These are phyloP conservation scores for Telenomus remus DNA, from an alignment of 1,140 invertebrate species.

Conservation along the genomic window DNA sequence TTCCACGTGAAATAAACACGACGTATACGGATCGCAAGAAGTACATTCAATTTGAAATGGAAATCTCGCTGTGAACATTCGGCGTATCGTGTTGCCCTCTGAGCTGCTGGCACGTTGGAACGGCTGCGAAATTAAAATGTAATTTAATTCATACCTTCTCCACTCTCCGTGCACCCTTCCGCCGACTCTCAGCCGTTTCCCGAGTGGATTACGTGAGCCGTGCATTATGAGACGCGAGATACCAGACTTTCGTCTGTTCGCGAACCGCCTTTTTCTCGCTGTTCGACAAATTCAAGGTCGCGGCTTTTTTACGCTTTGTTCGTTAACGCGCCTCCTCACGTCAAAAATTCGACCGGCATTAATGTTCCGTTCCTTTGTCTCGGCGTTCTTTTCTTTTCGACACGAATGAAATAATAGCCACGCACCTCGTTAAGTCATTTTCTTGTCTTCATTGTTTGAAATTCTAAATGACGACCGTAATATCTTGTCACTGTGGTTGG, in stretches of 20 bases:
- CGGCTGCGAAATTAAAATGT: slow-evolving; percentile 73
- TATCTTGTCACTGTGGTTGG: no score
- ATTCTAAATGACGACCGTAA: no score
- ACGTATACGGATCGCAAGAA: slow-evolving; percentile 62
- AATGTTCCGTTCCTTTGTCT: slow-evolving; percentile 4
- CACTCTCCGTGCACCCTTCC: slow-evolving; percentile 40
- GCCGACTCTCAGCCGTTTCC: slow-evolving; percentile 46
- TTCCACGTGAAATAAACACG: slow-evolving; percentile 42
- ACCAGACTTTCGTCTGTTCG: slow-evolving; percentile 38
- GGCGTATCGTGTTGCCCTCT: slow-evolving; percentile 61
- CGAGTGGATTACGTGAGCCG: slow-evolving; percentile 60
- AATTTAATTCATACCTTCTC: slow-evolving; percentile 69
- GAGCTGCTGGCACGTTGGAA: slow-evolving; percentile 57
- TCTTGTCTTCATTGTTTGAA: no score
- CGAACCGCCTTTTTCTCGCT: slow-evolving; percentile 35
- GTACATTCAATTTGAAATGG: slow-evolving; percentile 72
- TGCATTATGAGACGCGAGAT: slow-evolving; percentile 52
- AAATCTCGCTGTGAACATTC: slow-evolving; percentile 69
- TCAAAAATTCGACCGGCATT: slow-evolving; percentile 22
- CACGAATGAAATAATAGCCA: slow-evolving; percentile 11
- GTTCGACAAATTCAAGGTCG: slow-evolving; percentile 56
- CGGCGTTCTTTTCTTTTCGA: slow-evolving; percentile 14
- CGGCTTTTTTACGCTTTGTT: slow-evolving; percentile 28
- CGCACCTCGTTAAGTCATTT: slow-evolving; percentile 15
- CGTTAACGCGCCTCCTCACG: slow-evolving; percentile 29